Evolutionary conservation across 2,797 vertebrate species (phyloP), one percentile per base, ranked within the genome.

Genomic region (Coregonus sp.): DNA sequence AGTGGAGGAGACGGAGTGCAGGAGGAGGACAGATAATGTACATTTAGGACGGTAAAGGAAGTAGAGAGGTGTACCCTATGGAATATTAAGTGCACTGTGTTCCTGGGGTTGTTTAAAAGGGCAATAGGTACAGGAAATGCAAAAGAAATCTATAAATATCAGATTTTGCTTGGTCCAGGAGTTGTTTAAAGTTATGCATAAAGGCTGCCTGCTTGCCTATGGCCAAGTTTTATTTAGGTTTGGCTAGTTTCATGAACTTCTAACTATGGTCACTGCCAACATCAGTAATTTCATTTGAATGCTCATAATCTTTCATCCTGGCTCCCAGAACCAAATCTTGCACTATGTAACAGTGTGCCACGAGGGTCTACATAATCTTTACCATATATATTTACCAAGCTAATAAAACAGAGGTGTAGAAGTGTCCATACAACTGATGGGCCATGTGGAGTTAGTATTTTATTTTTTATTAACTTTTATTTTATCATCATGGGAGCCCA

Each of bases 31-130:
- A 70, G 31, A 56, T 68, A 77, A 76, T 75, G 74, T 11, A n/a
- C 82, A 75, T 75, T 78, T 79, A 86, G 76, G 82, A 90, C 83
- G 86, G 89, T 82, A 84, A 88, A 85, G 85, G 84, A 84, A 89
- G 83, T 84, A 84, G 84, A 86, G 84, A 81, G 88, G 74, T 78
- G 80, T 74, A 20, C 40, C 72, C 75, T 81, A 75, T 77, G 80
- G 77, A 82, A 80, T 90, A 87, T 69, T 80, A 81, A 87, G 81
- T 84, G 70, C 74, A 25, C 76, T 85, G 88, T 91, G 83, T 88
- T 88, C 86, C 86, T 78, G 81, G 29, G 74, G 84, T 81, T 90
- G 78, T 83, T 81, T 86, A 67, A 90, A 85, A 89, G 78, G 70
- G 83, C 80, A 80, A 75, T 75, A 50, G 59, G 78, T 80, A 76